These are phyloP conservation scores for Aurelia aurita complex sp. Pacific DNA, from an alignment of 30 jellyfish, hydroid and myxozoan species.

Conservation along the genomic window DNA sequence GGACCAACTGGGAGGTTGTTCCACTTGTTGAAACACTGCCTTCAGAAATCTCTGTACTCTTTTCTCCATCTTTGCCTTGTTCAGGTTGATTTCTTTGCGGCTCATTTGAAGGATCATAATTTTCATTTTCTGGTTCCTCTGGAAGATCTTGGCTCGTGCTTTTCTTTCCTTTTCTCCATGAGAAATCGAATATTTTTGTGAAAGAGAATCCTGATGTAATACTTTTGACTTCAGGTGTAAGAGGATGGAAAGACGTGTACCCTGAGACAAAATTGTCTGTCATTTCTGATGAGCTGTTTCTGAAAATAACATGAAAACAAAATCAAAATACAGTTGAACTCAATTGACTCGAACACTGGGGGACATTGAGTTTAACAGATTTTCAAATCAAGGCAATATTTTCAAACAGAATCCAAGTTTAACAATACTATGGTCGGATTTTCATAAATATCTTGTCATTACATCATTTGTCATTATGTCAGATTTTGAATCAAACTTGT, in stretches of 20 bases:
- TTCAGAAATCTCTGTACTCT: slow-evolving; percentile 2
- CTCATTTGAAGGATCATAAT: slow-evolving; percentile 5
- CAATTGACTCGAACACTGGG: too few species aligned
- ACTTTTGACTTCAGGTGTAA: slow-evolving; percentile 79
- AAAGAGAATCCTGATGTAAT: slow-evolving; percentile 82
- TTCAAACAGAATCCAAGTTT: too few species aligned
- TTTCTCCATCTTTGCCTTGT: slow-evolving; percentile 25
- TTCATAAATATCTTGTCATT: too few species aligned
- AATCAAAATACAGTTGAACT: too few species aligned
- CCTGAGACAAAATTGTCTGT: slow-evolving; percentile 43
- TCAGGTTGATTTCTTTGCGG: slow-evolving; percentile 26
- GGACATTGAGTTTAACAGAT: too few species aligned
- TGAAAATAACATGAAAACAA: not conserved
- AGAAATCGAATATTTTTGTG: slow-evolving; percentile 66
- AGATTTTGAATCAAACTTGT: too few species aligned
- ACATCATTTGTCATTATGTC: too few species aligned
- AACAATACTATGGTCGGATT: too few species aligned
- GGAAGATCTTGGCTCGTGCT: slow-evolving; percentile 2
- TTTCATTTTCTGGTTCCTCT: slow-evolving; percentile 32
- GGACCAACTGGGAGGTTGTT: not conserved
- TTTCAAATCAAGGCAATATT: too few species aligned
- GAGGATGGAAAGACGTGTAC: slow-evolving; percentile 90
- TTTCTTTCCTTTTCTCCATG: slow-evolving; percentile 55
- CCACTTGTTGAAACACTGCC: not conserved
- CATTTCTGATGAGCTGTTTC: slow-evolving; percentile 8